phyloP scores from a whole-genome alignment of 1,140 invertebrate species.

The Drosophila biarmipes region DNA sequence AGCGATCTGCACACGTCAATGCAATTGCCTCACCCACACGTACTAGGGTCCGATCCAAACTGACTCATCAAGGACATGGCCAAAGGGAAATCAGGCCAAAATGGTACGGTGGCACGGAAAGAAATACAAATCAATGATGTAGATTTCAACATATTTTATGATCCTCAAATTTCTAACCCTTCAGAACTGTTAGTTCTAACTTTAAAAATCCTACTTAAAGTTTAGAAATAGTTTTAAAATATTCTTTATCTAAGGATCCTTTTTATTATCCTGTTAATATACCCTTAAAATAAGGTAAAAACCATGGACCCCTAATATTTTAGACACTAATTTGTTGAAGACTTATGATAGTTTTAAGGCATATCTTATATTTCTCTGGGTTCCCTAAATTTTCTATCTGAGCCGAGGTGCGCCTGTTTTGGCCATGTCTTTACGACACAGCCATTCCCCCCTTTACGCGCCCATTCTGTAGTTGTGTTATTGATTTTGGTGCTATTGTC shows the following conservation, averaged over 20 bases:
- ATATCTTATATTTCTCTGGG: too few relatives aligned
- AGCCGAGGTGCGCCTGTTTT: conserved; percentile 19
- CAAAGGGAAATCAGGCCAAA: conserved; percentile 26
- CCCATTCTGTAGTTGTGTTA: conserved; percentile 36
- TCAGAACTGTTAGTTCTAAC: too few relatives aligned
- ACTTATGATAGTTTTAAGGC: not conserved
- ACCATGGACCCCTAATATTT: too few relatives aligned
- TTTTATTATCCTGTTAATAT: too few relatives aligned
- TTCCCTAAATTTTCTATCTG: too few relatives aligned
- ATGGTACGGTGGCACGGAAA: conserved; percentile 29
- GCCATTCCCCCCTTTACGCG: conserved; percentile 36
- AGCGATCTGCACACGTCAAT: conserved; percentile 29
- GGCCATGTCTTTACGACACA: conserved; percentile 21
- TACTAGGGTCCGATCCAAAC: conserved; percentile 23
- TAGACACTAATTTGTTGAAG: too few relatives aligned
- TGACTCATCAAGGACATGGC: conserved; percentile 51
- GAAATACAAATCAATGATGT: not conserved
- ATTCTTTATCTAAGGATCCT: too few relatives aligned
- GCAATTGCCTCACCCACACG: conserved; percentile 32
- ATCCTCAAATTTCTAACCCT: too few relatives aligned
- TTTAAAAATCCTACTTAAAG: too few relatives aligned
- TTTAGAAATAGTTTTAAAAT: too few relatives aligned
- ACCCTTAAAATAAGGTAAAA: too few relatives aligned
- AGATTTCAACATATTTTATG: too few relatives aligned
- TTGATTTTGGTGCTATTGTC: conserved; percentile 61